phyloP scores from a whole-genome alignment of 37 sponge, comb jelly and placozoan genomes.

The Spongilla lacustris region DNA sequence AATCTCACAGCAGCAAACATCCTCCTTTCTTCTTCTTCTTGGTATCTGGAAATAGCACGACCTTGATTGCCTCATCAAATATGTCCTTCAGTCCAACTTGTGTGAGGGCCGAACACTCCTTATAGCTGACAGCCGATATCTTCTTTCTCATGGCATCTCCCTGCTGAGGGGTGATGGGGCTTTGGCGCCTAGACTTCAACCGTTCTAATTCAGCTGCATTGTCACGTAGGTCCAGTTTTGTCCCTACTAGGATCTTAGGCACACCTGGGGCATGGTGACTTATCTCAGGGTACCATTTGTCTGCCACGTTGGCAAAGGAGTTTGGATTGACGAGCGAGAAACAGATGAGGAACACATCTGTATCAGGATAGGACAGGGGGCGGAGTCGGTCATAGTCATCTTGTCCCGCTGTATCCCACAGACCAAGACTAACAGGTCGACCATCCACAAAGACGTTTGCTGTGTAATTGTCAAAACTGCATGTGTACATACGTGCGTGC shows the following conservation, averaged over 20 bases:
- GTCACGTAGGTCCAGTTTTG: constrained; percentile 88
- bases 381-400: constrained; percentile 92
- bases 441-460: constrained; percentile 92
- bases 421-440: constrained; percentile 80
- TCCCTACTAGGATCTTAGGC: constrained; percentile 89
- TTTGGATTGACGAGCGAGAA: constrained; percentile 84
- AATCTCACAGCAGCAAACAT: constrained; percentile 56
- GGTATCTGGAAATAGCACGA: constrained; percentile 81
- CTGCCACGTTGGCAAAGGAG: constrained; percentile 80
- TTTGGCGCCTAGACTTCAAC: constrained; percentile 60
- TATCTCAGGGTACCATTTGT: constrained; percentile 91
- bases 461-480: constrained; percentile 93
- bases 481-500: not conserved
- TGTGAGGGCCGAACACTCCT: constrained; percentile 91
- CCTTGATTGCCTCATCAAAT: constrained; percentile 89
- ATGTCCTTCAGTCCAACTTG: constrained; percentile 88
- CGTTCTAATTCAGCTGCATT: constrained; percentile 68
- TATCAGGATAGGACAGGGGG: constrained; percentile 90
- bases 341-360: constrained; percentile 90
- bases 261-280: constrained; percentile 84
- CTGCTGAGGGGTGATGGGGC: constrained; percentile 54
- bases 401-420: constrained; percentile 97
- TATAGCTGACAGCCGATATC: constrained; percentile 73
- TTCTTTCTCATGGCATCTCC: constrained; percentile 83
- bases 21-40: constrained; percentile 64